Evolutionary conservation across 2,113 vertebrate species (phyloP).

Genomic region (Austrofundulus limnaeus): DNA sequence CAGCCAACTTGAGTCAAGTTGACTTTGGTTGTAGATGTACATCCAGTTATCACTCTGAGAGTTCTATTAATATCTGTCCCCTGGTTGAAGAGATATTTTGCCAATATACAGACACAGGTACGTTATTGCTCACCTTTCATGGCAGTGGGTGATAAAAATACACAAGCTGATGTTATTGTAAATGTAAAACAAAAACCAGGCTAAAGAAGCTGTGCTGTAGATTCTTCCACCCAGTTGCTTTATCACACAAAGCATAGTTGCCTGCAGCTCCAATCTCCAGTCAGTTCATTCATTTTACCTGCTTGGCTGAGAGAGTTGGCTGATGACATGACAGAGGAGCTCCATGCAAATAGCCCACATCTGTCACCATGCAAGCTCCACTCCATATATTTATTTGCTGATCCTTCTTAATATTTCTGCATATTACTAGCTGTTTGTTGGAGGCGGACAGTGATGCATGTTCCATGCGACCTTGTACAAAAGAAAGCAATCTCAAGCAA

Average conservation of each 20-base stretch:
- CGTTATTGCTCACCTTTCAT: too few relatives aligned
- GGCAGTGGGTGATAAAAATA: neutral
- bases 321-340: conserved; percentile 77
- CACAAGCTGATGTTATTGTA: conserved; percentile 4
- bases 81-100: too few relatives aligned
- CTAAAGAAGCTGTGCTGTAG: conserved; percentile 4
- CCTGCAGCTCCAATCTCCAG: conserved; percentile 15
- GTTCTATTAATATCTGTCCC: too few relatives aligned
- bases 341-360: conserved; percentile 76
- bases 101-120: too few relatives aligned
- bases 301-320: conserved; percentile 64
- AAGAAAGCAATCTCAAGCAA: conserved; percentile 78
- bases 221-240: conserved; percentile 7
- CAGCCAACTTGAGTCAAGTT: too few relatives aligned
- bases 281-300: conserved; percentile 57
- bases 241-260: conserved; percentile 32
- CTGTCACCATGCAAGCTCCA: conserved; percentile 64
- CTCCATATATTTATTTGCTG: conserved; percentile 80
- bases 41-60: too few relatives aligned
- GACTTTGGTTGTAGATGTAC: too few relatives aligned
- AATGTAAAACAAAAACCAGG: conserved; percentile 26
- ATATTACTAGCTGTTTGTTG: conserved; percentile 77
- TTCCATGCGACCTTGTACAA: conserved; percentile 72
- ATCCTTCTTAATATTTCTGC: conserved; percentile 81
- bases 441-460: conserved; percentile 84